Evolutionary conservation across 2,113 vertebrate species (phyloP), one percentile per base, ranked within the genome.

Genomic region (Catharus fuscescens): DNA sequence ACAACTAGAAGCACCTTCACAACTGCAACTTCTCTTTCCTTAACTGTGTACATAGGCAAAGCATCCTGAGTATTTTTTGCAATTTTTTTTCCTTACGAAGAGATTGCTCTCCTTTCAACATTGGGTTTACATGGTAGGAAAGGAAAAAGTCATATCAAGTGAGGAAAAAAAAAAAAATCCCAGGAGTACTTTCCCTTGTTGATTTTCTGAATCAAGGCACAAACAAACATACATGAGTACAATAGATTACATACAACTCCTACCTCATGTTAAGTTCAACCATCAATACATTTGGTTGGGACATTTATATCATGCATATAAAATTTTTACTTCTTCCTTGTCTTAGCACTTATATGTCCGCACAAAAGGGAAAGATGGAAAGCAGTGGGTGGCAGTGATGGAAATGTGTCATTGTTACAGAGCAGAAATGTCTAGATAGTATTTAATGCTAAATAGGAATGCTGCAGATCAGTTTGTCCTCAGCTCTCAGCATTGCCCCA

Each of bases 371-470:
- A 70, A 66, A 73, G 62, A 92, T 29, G 62, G 92, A 87, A 94
- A 93, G 92, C 59, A 26, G 93, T 93, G 62, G 95, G 90, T 82
- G 93, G 92, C 85, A 86, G 57, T 85, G 91, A 92, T 94, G 89
- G 87, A 95, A 92, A 92, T 91, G 84, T 92, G 91, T 95, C 92
- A 89, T 93, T 73, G 10, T 85, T 72, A 79, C 69, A 70, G 66
- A 87, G 78, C 86, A 79, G 69, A 71, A 82, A 87, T 59, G 84
- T 91, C 84, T 94, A 67, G 61, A 62, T 91, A 94, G 86, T 89
- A 61, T 92, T 91, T 94, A 95, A 87, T 90, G 80, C 70, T 92
- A 42, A 61, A 54, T 11, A 79, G 70, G 50, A 89, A 4, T 60
- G 40, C 73, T 92, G 85, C 70, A 73, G 57, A 91, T 76, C 50